These are phyloP conservation scores for Encarsia formosa DNA, from an alignment of 2,888 invertebrate genomes.

Conservation along the genomic window DNA sequence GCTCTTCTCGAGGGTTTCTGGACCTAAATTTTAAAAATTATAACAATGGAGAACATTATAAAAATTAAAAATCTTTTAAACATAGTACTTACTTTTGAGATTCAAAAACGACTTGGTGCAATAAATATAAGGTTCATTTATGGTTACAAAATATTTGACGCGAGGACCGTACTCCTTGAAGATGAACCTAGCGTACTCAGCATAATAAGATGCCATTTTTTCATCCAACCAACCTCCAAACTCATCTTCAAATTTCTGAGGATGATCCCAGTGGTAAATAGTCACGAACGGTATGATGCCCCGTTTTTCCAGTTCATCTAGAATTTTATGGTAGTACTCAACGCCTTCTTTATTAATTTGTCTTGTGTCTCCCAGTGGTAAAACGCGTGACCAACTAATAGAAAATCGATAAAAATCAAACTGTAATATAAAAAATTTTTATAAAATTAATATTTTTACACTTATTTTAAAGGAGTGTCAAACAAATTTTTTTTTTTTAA, in stretches of 20 bases:
- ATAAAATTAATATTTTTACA: no score
- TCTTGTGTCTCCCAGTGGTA: conserved; percentile 60
- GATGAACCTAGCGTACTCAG: conserved; percentile 60
- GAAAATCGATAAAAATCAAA: conserved; percentile 57
- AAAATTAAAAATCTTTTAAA: no score
- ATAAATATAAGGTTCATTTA: conserved; percentile 69
- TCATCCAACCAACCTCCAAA: conserved; percentile 68
- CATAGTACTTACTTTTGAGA: no score
- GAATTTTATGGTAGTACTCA: conserved; percentile 60
- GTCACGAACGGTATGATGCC: conserved; percentile 62
- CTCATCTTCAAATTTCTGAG: conserved; percentile 55
- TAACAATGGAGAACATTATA: no score
- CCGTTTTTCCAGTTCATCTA: conserved; percentile 55
- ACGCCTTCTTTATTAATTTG: conserved; percentile 58
- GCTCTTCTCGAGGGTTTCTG: no score
- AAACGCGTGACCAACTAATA: conserved; percentile 65
- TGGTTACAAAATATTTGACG: conserved; percentile 69
- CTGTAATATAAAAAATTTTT: no score
- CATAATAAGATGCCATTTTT: conserved; percentile 58
- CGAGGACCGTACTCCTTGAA: conserved; percentile 61
- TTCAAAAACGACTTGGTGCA: no score
- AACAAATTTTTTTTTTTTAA: no score
- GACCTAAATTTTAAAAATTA: no score
- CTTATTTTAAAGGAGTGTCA: no score
- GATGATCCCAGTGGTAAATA: conserved; percentile 67